Base-by-base conservation (phyloP, 2,113 vertebrate species). In the Amazona guildingii region DNA sequence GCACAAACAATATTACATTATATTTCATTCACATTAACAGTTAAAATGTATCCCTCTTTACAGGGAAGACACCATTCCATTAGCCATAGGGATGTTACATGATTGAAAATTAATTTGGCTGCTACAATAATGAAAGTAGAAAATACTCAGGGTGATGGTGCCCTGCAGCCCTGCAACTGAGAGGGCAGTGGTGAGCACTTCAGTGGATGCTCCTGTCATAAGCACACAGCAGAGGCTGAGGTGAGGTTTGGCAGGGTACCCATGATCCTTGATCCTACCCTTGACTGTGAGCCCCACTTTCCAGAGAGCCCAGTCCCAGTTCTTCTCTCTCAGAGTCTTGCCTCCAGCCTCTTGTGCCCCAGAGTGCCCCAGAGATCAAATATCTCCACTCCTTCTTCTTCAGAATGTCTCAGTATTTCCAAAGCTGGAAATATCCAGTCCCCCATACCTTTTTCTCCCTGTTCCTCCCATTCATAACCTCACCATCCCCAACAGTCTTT, bases 291-390 rank as follows among this genome's bases (percentile, higher is more conserved):
- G 24, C 2, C n/a, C 12, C 54, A 21, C 6, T 21, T 84, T 83
- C 31, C 55, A 84, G 46, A 87, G 12, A 78, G 17, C 24, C 9
- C 0, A 0, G 16, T 24, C 1, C 0, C 7, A 20, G 4, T 61
- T 51, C 8, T 66, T 10, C 27, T 20, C 7, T 29, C 28, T 78
- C 20, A 43, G 19, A 89, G 15, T 57, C 17, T 48, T 39, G 13
- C 39, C 44, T 78, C 24, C 24, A 62, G 37, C 17, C 86, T 92
- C 48, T 55, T 0, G 2, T 44, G 46, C 28, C 23, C 23, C 29
- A 51, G 51, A 51, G 14, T 27, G 13, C 7, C 51, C 51, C 74
- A 70, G 31, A 78, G 18, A 68, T 25, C 20, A 29, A 92, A 73
- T 52, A 72, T 31, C 6, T 15, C 16, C 18, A 46, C 7, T 67